Base-by-base conservation (phyloP, 2,888 invertebrate genomes). In the Entomobrya multifasciata region DNA sequence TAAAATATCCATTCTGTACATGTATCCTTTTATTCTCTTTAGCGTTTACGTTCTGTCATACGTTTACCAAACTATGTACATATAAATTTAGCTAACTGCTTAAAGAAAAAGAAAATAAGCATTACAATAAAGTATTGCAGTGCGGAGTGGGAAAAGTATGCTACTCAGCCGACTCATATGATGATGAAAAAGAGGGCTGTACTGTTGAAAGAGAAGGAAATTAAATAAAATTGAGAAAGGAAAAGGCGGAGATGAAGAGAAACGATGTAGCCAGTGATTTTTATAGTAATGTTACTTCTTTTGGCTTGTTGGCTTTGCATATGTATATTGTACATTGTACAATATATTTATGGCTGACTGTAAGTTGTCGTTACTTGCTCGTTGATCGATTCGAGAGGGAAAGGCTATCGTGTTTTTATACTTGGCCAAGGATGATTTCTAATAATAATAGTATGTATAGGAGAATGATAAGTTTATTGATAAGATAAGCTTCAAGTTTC, bases 211-310 rank as follows among this genome's bases (percentile, higher is more conserved):
- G n/a, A 27, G 55, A 30, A 79, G 65, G 79, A 79, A 67, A 80
- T 80, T 80, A 80, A 80, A 80, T 67, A 80, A 80, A 79, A 67
- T 52, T 8, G 13, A 67, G 52, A 67, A 30, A 67, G 10, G 52
- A 30, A 67, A 15, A 49, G 25, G n/a, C n/a, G n/a, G 25, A 67
- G 44, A 79, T 36, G 47, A 11, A 77, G 44, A 22, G 57, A 44
- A 22, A 57, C 60, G 60, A 27, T n/a, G 22, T 22, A 60, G 15
- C 55, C 22, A 20, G 60, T 77, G 77, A 77, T 77, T 77, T 79
- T 79, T 79, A 79, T 62, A 47, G 10, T 25, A 25, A 25, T 57
- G 10, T 22, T n/a, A n/a, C n/a, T 55, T n/a, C 55, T 17, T 36
- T 36, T 6, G 8, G 8, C 5, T 36, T n/a, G n/a, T 6, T 36